Percentiles rank a stretch among this genome's conserved stretches.
Evolutionary conservation across 2,113 vertebrate genomes (phyloP).

Genomic region (Misgurnus anguillicaudatus): DNA sequence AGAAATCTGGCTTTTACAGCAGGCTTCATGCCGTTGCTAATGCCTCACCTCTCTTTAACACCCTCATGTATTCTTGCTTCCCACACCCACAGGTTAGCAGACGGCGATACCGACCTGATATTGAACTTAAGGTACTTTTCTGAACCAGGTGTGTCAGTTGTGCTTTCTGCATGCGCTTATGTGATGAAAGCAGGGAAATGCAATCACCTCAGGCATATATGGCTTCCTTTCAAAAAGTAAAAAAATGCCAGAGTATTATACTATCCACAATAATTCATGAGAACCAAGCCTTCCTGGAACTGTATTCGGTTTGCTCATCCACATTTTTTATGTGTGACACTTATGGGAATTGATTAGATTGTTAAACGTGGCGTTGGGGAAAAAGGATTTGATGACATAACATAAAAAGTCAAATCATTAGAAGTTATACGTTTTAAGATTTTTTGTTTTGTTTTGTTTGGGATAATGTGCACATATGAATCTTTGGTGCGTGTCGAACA

Average conservation of each 20-base stretch:
- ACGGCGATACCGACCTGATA: slow-evolving; percentile 18
- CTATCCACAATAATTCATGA: neutral
- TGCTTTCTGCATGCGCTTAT: neutral
- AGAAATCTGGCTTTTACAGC: slow-evolving; percentile 43
- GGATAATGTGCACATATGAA: no score
- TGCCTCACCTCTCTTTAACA: slow-evolving; percentile 33
- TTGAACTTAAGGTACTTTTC: slow-evolving; percentile 30
- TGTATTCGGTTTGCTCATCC: neutral
- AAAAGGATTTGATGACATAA: no score
- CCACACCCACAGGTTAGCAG: slow-evolving; percentile 14
- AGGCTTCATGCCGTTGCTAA: slow-evolving; percentile 43
- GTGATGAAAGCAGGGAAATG: neutral
- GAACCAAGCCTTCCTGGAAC: neutral
- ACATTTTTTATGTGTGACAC: neutral
- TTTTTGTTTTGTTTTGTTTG: no score
- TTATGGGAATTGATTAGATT: no score
- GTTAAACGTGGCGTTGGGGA: no score
- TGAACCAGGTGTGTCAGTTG: slow-evolving; percentile 13
- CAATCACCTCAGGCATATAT: neutral
- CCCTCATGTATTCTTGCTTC: neutral
- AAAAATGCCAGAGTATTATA: neutral
- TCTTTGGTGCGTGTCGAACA: no score
- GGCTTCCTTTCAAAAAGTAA: neutral
- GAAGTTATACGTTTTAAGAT: no score
- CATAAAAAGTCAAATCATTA: no score